Evolutionary conservation across 1,140 invertebrate genomes (phyloP).

Genomic region (Bombus balteatus): DNA sequence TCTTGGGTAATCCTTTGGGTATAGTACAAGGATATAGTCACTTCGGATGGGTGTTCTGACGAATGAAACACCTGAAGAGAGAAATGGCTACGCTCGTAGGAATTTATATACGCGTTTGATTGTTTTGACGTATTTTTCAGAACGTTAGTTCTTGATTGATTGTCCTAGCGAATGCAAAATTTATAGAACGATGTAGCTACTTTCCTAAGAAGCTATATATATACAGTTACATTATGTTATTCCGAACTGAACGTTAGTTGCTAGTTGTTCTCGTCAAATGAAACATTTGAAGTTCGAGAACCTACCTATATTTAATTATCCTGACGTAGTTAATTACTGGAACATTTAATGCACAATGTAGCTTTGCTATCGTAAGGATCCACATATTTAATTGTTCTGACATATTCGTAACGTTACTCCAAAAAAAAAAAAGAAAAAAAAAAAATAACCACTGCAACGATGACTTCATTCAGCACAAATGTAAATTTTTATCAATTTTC

Average conservation of each 20-base stretch:
- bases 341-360: neutral
- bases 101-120: neutral
- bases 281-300: no score
- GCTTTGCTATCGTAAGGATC: no score
- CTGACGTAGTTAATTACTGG: no score
- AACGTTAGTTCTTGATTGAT: neutral
- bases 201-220: neutral
- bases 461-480: neutral
- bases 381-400: neutral
- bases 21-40: neutral
- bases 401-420: neutral
- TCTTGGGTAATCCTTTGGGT: neutral
- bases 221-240: neutral
- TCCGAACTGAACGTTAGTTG: neutral
- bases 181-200: neutral
- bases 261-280: no score
- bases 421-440: no score
- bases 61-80: neutral
- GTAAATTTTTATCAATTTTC: neutral
- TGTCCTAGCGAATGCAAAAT: neutral
- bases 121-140: neutral
- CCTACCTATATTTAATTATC: no score
- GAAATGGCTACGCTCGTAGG: no score
- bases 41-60: neutral
- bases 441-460: neutral